Base-by-base conservation (phyloP, 2,113 vertebrate genomes). In the Tauraco erythrolophus region DNA sequence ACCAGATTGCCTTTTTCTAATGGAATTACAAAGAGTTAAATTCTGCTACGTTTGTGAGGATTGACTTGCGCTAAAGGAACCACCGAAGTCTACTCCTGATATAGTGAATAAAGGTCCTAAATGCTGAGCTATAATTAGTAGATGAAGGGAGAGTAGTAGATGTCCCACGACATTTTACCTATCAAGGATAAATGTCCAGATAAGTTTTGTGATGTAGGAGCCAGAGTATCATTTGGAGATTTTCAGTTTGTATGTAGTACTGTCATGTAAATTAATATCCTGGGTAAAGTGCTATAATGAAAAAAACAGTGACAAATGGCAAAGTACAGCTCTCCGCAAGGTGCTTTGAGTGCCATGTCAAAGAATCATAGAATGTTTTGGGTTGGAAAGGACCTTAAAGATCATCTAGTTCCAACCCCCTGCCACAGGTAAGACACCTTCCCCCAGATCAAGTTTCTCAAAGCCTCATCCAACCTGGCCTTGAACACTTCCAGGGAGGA, bases 191-290 rank as follows among this genome's bases (percentile, higher is more conserved):
- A 39, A 70, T 53, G 66, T 87, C 35, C 24, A 58, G 25, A 31
- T 58, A 77, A 66, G 2, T 58, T 93, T 89, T 56, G 22, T 79
- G 30, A 35, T 66, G 33, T 50, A 51, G 28, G 18, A 96, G 23
- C 11, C 3, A 21, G 35, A 3, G 5, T 78, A 39, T 66, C 51
- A 39, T 10, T 71, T 68, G 46, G 11, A 51, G 35, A 51, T 53
- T 72, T 90, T 35, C 39, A n/a, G 15, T 83, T 68, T 85, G 24
- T 62, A 28, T 3, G 2, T n/a, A 28, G 14, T 33, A 33, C 19
- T 58, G 31, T 43, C 22, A 21, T 0, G 0, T 56, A 33, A 71
- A n/a, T 30, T 48, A 46, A 56, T 41, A 37, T 21, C 30, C 24
- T 68, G 23, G 16, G 15, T 75, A 16, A 71, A 79, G 25, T 1